Evolutionary conservation across 2,888 invertebrate genomes (phyloP).

Genomic region (Lissonota sp.): DNA sequence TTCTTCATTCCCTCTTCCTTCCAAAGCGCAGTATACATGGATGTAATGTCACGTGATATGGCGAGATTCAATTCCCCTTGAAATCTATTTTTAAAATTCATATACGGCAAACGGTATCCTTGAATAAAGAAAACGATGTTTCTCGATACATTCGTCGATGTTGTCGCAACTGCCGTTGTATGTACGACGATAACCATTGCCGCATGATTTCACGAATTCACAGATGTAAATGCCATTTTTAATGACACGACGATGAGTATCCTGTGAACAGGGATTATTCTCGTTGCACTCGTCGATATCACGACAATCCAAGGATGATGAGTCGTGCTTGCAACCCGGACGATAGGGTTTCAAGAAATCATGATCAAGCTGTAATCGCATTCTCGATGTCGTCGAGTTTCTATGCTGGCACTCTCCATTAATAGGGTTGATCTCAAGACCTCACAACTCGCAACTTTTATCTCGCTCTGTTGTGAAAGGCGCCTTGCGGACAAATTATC

Average conservation of each 20-base stretch:
- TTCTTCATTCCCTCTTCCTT: too few relatives aligned
- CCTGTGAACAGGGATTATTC: slow-evolving; percentile 83
- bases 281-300: slow-evolving; percentile 87
- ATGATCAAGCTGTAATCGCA: not conserved
- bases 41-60: too few relatives aligned
- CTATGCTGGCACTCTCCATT: slow-evolving; percentile 41
- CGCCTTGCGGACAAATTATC: slow-evolving; percentile 43
- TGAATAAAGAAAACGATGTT: slow-evolving; percentile 78
- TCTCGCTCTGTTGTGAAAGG: slow-evolving; percentile 39
- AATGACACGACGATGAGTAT: slow-evolving; percentile 73
- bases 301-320: slow-evolving; percentile 80
- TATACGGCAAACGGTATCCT: too few relatives aligned
- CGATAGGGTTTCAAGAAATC: slow-evolving; percentile 26
- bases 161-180: slow-evolving; percentile 84
- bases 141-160: slow-evolving; percentile 85
- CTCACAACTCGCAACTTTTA: slow-evolving; percentile 41
- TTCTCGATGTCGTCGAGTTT: slow-evolving; percentile 11
- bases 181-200: slow-evolving; percentile 72
- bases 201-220: slow-evolving; percentile 71
- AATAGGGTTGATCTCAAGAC: slow-evolving; percentile 39
- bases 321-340: slow-evolving; percentile 66
- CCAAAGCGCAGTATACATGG: too few relatives aligned
- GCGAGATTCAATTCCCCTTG: too few relatives aligned
- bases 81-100: too few relatives aligned
- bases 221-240: slow-evolving; percentile 77